Base-by-base conservation (phyloP, 64 coral and sea anemone species). In the Dendronephthya gigantea region DNA sequence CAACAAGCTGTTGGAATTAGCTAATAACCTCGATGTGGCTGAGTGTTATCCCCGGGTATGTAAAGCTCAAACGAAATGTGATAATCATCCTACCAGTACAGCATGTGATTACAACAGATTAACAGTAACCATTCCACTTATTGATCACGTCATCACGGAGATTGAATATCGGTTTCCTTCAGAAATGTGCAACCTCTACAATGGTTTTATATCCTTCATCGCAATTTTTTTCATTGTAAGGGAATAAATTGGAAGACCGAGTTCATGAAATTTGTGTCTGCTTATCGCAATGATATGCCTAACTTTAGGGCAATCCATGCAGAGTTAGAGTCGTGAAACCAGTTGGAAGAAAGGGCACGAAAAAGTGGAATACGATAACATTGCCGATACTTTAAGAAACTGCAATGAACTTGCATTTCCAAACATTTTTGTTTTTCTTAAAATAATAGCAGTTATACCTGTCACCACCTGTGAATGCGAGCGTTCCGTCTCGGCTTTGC, bases 141-240 rank as follows among this genome's bases (percentile, higher is more conserved):
- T 91, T 69, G 76, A 88, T 62, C 62, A 92, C 48, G 82, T 89
- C 39, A 85, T 74, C 37, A 40, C 83, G 52, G 88, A 76, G 35
- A 31, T 76, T 16, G 69, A 76, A 25, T 37, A 15, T 12, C 69
- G 69, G 2, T 76, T 76, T 76, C 69, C 69, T 8, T 76, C 69
- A 5, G 69, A 76, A 37, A 76, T 76, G 69, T 76, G 69, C 25
- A 76, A 76, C 35, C 12, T 76, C 9, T 76, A 76, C 69, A 76
- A 76, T 37, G 69, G 69, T 37, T 76, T 37, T 76, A 76, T 27
- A 28, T 76, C 34, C 2, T 76, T 76, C 69, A 7, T 37, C 28
- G 17, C 69, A 76, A 76, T 37, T 37, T 76, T 76, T 30, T 76
- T 76, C 69, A 76, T 37, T 76, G 69, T 27, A 28, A 31, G 12